Evolutionary conservation across 2,888 invertebrate genomes (phyloP), one percentile per base, ranked within the genome.

Genomic region (Schrankia costaestrigalis): DNA sequence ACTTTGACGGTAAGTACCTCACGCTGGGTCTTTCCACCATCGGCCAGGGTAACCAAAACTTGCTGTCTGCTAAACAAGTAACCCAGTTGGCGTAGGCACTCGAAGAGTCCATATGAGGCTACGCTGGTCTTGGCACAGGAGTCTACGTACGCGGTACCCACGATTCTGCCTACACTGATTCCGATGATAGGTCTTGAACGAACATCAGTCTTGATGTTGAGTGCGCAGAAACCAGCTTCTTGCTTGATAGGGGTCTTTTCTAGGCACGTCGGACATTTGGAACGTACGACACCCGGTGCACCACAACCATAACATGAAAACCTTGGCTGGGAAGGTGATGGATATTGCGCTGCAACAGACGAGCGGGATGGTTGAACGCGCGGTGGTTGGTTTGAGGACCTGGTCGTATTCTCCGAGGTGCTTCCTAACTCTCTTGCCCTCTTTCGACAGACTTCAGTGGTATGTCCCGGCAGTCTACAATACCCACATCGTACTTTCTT

Each of bases 271-370:
- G 18, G 8, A 24, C 38, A 42, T 6, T 26, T 37, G 8, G 30
- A 33, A 11, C 33, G 15, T 7, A 26, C 29, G 0, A 41, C 33
- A 1, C 37, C 33, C 1, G 28, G 34, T 13, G 38, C 14, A 10
- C 37, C 41, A 25, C 34, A 34, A 6, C 34, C 37, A 18, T 42
- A 29, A 14, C 31, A 35, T 1, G 26, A 15, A 27, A 27, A 27
- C 15, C 11, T 17, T 2, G 17, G 11, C 8, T 3, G 4, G 10
- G 26, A 18, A 5, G 17, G 6, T 14, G 26, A 17, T 17, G 26
- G 17, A 10, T 9, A 12, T n/a, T 11, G 21, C 9, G 18, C 5
- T 29, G 12, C 21, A 6, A 10, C 18, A 19, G 17, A 10, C 2
- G n/a, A n/a, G n/a, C n/a, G n/a, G n/a, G n/a, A n/a, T n/a, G n/a